A percentile compares a stretch with the other conserved stretches of the same genome.
phyloP scores from a whole-genome alignment of 1,140 invertebrate genomes.

The Drosophila virilis region DNA sequence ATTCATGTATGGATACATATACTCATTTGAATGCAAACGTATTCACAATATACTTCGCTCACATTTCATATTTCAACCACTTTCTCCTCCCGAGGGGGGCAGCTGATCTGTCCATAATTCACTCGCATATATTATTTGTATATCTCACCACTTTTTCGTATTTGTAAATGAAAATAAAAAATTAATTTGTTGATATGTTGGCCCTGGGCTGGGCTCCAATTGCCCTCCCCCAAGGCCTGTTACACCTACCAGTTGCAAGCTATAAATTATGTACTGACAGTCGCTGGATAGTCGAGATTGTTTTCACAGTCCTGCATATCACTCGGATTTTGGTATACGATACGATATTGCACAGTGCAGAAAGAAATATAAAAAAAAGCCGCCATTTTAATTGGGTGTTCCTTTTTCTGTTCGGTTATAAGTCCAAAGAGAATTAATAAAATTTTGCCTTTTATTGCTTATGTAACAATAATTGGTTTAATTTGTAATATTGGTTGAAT shows the following conservation, averaged over 20 bases:
- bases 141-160: slow-evolving; percentile 36
- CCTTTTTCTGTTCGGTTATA: too few relatives aligned
- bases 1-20: too few relatives aligned
- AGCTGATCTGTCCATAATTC: slow-evolving; percentile 68
- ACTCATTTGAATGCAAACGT: too few relatives aligned
- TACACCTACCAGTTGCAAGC: slow-evolving; percentile 26
- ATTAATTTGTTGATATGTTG: slow-evolving; percentile 70
- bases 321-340: background rate
- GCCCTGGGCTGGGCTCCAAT: slow-evolving; percentile 15
- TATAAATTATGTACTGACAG: slow-evolving; percentile 43
- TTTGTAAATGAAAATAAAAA: slow-evolving; percentile 70
- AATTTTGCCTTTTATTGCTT: too few relatives aligned
- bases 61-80: background rate
- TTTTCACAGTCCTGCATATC: slow-evolving; percentile 1
- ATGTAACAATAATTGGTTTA: too few relatives aligned
- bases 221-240: slow-evolving; percentile 3
- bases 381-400: too few relatives aligned
- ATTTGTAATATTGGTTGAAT: too few relatives aligned
- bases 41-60: too few relatives aligned
- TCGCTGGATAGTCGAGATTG: slow-evolving; percentile 10
- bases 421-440: too few relatives aligned
- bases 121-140: slow-evolving; percentile 55
- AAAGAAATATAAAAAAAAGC: too few relatives aligned
- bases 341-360: too few relatives aligned
- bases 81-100: slow-evolving; percentile 47